Conservation (phyloP, 2,797 vertebrate genomes). For the Australoheros facetus region DNA sequence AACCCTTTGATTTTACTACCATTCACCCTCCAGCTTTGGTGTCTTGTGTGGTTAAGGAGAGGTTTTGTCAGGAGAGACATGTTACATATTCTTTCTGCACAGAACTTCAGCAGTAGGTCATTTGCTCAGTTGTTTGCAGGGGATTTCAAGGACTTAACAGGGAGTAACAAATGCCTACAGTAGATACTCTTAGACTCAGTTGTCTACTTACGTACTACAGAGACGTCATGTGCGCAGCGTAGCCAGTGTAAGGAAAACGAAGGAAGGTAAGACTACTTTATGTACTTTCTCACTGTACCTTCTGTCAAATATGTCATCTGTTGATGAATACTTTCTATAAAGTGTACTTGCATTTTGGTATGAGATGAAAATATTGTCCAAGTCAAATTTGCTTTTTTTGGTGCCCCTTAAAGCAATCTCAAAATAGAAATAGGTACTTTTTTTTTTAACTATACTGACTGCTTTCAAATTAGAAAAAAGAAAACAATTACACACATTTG, state of each 20-base stretch:
- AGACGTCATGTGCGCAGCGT: conserved; percentile 37
- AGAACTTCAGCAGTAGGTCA: conserved; percentile 49
- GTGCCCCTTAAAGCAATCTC: background rate
- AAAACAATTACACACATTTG: background rate
- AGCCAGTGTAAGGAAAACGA: conserved; percentile 21
- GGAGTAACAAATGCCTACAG: conserved; percentile 69
- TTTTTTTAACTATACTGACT: background rate
- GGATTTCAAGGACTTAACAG: conserved; percentile 75
- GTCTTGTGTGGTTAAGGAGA: conserved; percentile 76
- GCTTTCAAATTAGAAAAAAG: background rate
- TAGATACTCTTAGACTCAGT: conserved; percentile 70
- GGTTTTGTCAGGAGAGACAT: conserved; percentile 75
- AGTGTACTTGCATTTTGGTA: background rate
- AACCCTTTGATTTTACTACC: conserved; percentile 87
- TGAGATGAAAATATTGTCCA: background rate
- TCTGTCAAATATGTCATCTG: background rate
- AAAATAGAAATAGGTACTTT: background rate
- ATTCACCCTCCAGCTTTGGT: conserved; percentile 80
- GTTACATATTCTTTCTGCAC: conserved; percentile 62
- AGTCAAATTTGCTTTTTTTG: background rate
- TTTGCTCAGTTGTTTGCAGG: conserved; percentile 71
- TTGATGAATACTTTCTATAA: background rate
- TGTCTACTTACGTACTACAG: conserved; percentile 52
- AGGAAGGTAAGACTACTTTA: conserved; percentile 57
- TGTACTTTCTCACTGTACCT: background rate